A percentile compares a stretch with the other conserved stretches of the same genome.
Evolutionary conservation across 35 echinoderm and acorn worm species (phyloP).

Genomic region (Anneissia japonica): DNA sequence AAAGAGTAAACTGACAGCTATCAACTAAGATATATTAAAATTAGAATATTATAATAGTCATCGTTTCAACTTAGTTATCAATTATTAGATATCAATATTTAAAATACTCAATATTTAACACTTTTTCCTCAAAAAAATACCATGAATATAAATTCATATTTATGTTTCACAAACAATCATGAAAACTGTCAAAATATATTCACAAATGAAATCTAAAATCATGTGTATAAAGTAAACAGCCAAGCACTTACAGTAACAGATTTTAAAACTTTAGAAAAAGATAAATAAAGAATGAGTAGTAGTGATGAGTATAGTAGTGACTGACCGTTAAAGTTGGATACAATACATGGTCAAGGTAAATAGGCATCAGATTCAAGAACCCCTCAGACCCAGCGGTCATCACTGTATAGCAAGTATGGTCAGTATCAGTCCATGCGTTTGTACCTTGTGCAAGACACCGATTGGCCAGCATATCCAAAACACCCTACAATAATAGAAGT

Average conservation of each 20-base stretch:
- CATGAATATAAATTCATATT: too few relatives aligned
- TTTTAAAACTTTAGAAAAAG: too few relatives aligned
- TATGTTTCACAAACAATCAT: not conserved
- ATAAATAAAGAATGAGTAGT: too few relatives aligned
- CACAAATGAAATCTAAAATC: not conserved
- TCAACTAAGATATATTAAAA: too few relatives aligned
- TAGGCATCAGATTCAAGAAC: slow-evolving; percentile 83
- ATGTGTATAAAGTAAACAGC: not conserved
- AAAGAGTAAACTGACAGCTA: too few relatives aligned
- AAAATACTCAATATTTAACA: too few relatives aligned
- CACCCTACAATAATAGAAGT: too few relatives aligned
- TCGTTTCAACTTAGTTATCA: too few relatives aligned
- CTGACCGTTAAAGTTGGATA: slow-evolving; percentile 96
- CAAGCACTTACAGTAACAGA: not conserved
- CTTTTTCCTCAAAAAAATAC: too few relatives aligned
- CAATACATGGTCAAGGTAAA: slow-evolving; percentile 85
- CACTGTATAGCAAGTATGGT: slow-evolving; percentile 96
- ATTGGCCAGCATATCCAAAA: slow-evolving; percentile 88
- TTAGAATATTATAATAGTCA: too few relatives aligned
- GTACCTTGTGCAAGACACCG: slow-evolving; percentile 96
- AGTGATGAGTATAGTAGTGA: too few relatives aligned
- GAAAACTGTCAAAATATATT: not conserved
- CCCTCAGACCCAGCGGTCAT: slow-evolving; percentile 81
- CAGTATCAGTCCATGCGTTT: slow-evolving; percentile 98
- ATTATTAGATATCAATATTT: too few relatives aligned